Base-by-base conservation (phyloP, 2,888 invertebrate genomes). In the Diachrysia chrysitis region DNA sequence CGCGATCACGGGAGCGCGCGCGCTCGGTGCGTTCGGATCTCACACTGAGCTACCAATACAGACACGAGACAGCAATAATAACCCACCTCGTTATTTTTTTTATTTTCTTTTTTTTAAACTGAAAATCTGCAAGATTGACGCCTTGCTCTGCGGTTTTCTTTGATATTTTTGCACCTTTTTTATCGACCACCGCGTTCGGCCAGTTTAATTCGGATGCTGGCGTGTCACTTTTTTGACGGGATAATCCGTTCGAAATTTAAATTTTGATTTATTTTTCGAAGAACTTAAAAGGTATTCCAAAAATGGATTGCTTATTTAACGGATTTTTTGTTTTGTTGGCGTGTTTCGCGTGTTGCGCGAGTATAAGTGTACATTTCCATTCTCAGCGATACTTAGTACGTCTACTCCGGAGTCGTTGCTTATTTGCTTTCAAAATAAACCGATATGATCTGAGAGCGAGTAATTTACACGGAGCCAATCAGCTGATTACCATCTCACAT, bases 91-190 rank as follows among this genome's bases (percentile, higher is more conserved):
- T 85, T 87, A 87, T 88, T 85, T 87, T 86, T 87, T 91, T 92
- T 82, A 67, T 68, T 73, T 66, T 88, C 80, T 85, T 86, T 91
- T 92, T 92, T 91, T 91, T 87, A 91, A 88, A 89, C 90, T 91
- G 89, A 89, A 93, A 94, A 92, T 92, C 88, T 81, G 88, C 89
- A 87, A 90, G 88, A 90, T 89, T 89, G 90, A 91, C 90, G 90
- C 82, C 76, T 83, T 77, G 81, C 81, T 78, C 76, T 71, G 87
- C 88, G 89, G 89, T 89, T 89, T 87, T 86, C 90, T 91, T 89
- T 90, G 88, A 89, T 84, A 83, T 74, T 70, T 68, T 76, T 72
- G 70, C 66, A 53, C 61, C 69, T 78, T 82, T 79, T 80, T 82
- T 77, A 74, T 76, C 82, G 85, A 87, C 88, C 86, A 87, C 88